These are phyloP conservation scores for Oreochromis grahami DNA, from an alignment of 2,797 vertebrate genomes.

Conservation along the genomic window DNA sequence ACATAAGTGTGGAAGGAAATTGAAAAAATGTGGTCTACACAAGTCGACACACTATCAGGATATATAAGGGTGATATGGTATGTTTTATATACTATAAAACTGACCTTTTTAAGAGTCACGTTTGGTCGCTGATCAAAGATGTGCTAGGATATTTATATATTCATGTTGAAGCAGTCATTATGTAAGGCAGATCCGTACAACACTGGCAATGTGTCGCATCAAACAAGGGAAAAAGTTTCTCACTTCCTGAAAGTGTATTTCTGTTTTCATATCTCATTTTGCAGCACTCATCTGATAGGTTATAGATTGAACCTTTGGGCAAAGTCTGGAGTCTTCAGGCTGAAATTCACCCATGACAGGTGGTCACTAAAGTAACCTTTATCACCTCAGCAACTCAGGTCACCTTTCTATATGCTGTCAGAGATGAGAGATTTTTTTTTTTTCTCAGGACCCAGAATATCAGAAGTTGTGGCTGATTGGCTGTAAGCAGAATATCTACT, in stretches of 20 bases:
- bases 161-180: background rate
- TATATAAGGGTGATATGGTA: background rate
- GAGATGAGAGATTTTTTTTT: slow-evolving; percentile 52
- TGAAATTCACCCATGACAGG: slow-evolving; percentile 60
- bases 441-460: slow-evolving; percentile 29
- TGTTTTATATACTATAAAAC: background rate
- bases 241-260: slow-evolving; percentile 43
- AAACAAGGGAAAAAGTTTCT: background rate
- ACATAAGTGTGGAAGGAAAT: slow-evolving; percentile 1
- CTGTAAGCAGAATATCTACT: slow-evolving; percentile 47
- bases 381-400: slow-evolving; percentile 65
- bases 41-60: background rate
- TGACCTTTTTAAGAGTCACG: background rate
- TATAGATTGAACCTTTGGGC: slow-evolving; percentile 63
- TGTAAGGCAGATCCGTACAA: background rate
- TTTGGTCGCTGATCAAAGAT: background rate
- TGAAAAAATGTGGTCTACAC: background rate
- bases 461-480: slow-evolving; percentile 50
- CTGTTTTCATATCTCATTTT: slow-evolving; percentile 56
- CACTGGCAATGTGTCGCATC: background rate
- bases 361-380: slow-evolving; percentile 70
- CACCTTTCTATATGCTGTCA: slow-evolving; percentile 66
- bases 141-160: background rate
- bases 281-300: slow-evolving; percentile 58
- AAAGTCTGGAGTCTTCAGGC: slow-evolving; percentile 50